phyloP scores from a whole-genome alignment of 2,113 vertebrate genomes.

The Rhinoderma darwinii region DNA sequence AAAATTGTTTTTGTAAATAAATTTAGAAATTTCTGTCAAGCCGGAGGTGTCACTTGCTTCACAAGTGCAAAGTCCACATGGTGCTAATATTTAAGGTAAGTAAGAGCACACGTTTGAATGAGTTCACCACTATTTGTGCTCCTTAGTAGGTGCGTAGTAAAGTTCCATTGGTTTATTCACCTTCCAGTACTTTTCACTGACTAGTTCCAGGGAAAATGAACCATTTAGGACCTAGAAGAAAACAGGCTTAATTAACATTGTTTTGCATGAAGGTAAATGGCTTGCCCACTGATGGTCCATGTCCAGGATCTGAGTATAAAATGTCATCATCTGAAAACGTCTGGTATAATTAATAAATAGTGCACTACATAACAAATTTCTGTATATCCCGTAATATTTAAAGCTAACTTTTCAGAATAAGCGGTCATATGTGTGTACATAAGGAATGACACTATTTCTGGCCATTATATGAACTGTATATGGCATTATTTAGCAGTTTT shows the following conservation, averaged over 20 bases:
- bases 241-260: neutral
- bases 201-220: constrained; percentile 96
- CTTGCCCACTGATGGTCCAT: too few relatives aligned
- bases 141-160: constrained; percentile 97
- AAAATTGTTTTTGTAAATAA: constrained; percentile 5
- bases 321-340: too few relatives aligned
- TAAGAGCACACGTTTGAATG: neutral
- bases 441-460: too few relatives aligned
- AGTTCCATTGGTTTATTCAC: constrained; percentile 99
- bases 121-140: constrained; percentile 87
- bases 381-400: too few relatives aligned
- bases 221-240: constrained; percentile 89
- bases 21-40: neutral
- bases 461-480: too few relatives aligned
- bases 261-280: neutral
- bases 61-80: constrained; percentile 56
- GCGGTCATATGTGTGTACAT: too few relatives aligned
- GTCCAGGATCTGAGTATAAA: too few relatives aligned
- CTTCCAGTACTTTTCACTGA: constrained; percentile 99
- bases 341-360: too few relatives aligned
- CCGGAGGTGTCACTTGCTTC: neutral
- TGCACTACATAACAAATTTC: too few relatives aligned
- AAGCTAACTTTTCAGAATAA: too few relatives aligned
- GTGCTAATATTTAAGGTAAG: neutral
- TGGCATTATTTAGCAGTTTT: too few relatives aligned